phyloP scores from a whole-genome alignment of 2,888 invertebrate species.

The Megalurothrips usitatus region DNA sequence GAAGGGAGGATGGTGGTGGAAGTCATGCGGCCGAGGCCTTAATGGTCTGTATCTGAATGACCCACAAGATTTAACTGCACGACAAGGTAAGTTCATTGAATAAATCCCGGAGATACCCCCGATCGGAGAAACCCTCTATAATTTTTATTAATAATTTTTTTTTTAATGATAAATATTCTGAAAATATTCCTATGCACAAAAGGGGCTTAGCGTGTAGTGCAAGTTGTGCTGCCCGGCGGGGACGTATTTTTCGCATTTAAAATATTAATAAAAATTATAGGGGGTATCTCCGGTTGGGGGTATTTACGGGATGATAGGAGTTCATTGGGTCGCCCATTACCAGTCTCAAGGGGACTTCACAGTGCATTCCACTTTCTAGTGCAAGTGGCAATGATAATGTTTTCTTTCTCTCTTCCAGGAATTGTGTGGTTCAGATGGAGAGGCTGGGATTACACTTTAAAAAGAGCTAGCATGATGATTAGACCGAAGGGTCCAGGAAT shows the following conservation, averaged over 20 bases:
- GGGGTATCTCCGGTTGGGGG: too few species aligned
- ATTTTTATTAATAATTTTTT: slow-evolving; percentile 30
- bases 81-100: slow-evolving; percentile 63
- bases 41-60: slow-evolving; percentile 86
- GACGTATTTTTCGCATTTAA: too few species aligned
- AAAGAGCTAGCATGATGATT: slow-evolving; percentile 88
- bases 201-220: too few species aligned
- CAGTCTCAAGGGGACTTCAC: too few species aligned
- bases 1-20: slow-evolving; percentile 96
- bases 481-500: slow-evolving; percentile 66
- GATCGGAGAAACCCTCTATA: too few species aligned
- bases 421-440: slow-evolving; percentile 95
- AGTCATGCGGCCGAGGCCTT: slow-evolving; percentile 83
- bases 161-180: neutral
- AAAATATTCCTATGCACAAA: too few species aligned
- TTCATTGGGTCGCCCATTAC: neutral
- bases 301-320: too few species aligned
- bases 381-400: neutral
- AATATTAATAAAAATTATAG: too few species aligned
- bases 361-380: too few species aligned
- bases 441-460: slow-evolving; percentile 90
- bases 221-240: too few species aligned
- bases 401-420: slow-evolving; percentile 49
- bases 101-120: too few species aligned
- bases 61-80: slow-evolving; percentile 81